phyloP scores from a whole-genome alignment of 1,140 invertebrate species.

The Wasmannia auropunctata region DNA sequence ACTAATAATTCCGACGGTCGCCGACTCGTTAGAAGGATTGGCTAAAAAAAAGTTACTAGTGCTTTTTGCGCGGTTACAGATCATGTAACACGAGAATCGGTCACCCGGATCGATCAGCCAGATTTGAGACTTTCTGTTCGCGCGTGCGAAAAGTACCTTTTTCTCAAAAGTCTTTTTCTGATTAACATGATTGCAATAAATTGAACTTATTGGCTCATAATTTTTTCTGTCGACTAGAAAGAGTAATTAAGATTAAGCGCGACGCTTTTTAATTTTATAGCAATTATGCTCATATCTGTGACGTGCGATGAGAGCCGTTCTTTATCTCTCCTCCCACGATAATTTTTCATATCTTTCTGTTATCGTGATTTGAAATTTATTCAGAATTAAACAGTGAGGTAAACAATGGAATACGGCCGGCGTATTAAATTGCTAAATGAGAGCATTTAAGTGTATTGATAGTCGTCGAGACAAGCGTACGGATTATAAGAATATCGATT shows the following conservation, averaged over 20 bases:
- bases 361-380: neutral
- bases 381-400: neutral
- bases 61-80: conserved; percentile 45
- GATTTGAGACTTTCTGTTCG: neutral
- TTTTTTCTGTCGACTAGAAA: conserved; percentile 4
- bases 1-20: conserved; percentile 60
- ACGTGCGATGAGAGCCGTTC: neutral
- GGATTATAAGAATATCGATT: neutral
- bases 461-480: neutral
- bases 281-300: neutral
- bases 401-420: neutral
- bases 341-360: neutral
- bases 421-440: neutral
- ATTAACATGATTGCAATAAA: conserved; percentile 60
- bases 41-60: conserved; percentile 29
- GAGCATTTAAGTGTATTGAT: neutral
- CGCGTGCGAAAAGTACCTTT: neutral
- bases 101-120: conserved; percentile 14
- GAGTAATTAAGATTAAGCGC: conserved; percentile 59
- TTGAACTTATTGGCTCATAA: conserved; percentile 34
- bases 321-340: neutral
- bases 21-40: conserved; percentile 61
- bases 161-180: conserved; percentile 24
- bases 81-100: neutral
- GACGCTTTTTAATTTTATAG: conserved; percentile 12